phyloP scores from a whole-genome alignment of 2,113 vertebrate species.

The Erythrocercus mccallii region DNA sequence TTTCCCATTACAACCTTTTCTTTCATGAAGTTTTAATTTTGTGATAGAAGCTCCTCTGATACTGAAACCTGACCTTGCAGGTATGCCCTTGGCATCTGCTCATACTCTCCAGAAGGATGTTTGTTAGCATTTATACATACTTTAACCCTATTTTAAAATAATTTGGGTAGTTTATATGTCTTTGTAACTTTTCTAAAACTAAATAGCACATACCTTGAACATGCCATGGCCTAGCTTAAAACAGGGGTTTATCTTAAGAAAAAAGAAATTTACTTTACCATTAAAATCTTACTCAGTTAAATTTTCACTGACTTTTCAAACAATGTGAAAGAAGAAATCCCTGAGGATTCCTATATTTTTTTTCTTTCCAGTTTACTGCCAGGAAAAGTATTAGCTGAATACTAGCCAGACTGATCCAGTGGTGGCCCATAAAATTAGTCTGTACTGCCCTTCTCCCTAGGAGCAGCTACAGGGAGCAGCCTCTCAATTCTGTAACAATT shows the following conservation, averaged over 20 bases:
- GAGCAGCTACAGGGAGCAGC: neutral
- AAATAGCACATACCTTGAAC: neutral
- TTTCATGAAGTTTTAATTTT: conserved; percentile 62
- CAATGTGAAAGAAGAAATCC: neutral
- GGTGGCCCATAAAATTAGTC: neutral
- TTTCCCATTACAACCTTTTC: conserved; percentile 59
- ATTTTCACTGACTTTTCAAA: neutral
- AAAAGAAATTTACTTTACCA: neutral
- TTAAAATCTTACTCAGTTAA: neutral
- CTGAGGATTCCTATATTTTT: neutral
- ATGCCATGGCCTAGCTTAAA: neutral
- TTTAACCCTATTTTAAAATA: neutral
- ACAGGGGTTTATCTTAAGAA: neutral
- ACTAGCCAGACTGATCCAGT: neutral
- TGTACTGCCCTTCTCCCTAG: neutral
- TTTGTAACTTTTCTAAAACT: neutral
- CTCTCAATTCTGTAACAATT: neutral
- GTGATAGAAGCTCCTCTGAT: neutral
- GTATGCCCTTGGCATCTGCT: neutral
- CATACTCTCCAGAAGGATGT: neutral
- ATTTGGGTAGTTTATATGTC: neutral
- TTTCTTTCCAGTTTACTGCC: neutral
- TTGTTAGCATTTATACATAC: neutral
- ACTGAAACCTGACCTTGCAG: conserved; percentile 48
- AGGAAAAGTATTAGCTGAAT: neutral